Evolutionary conservation across 2,113 vertebrate genomes (phyloP), one percentile per base, ranked within the genome.

Genomic region (Oreocharis arfaki): DNA sequence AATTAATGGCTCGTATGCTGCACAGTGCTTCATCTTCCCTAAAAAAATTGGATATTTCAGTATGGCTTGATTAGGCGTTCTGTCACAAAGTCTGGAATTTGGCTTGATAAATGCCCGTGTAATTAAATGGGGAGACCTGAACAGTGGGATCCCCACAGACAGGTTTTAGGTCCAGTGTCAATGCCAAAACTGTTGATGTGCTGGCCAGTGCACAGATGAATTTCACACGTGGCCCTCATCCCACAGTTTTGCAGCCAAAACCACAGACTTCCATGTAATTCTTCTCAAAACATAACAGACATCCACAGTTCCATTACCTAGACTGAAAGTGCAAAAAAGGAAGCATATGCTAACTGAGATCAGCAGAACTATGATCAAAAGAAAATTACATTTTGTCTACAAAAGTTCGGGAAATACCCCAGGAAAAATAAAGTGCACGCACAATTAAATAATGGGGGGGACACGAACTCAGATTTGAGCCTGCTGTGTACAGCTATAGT

Each of bases 121-220:
- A 81, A 35, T 60, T 61, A 65, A 60, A 1, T 53, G 61, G 44
- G 50, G 17, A 71, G 52, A 67, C 21, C 28, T 46, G 37, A 46
- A 7, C 28, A 4, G 37, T 13, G n/a, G 24, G 39, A 39, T 42
- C n/a, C 26, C 3, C 7, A 1, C 2, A 0, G 41, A 13, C n/a
- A 56, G 52, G 11, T 27, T 69, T 77, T 27, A 33, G 7, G 27
- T 35, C 35, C 47, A 13, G 21, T 24, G 39, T n/a, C 47, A 27
- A 1, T 21, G 23, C 6, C 5, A 2, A 28, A 42, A 20, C 57
- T 68, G 27, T 22, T 30, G 42, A 53, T 80, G 64, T 16, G 19
- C 52, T 42, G 59, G 70, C 56, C 83, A 81, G 33, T 17, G 1
- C 16, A 8, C 16, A 23, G 10, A 37, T 81, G 55, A 63, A 44